Percentiles rank a stretch among this genome's conserved stretches.
Conservation (phyloP, 2,888 invertebrate species). For the Caradrina kadenii region DNA sequence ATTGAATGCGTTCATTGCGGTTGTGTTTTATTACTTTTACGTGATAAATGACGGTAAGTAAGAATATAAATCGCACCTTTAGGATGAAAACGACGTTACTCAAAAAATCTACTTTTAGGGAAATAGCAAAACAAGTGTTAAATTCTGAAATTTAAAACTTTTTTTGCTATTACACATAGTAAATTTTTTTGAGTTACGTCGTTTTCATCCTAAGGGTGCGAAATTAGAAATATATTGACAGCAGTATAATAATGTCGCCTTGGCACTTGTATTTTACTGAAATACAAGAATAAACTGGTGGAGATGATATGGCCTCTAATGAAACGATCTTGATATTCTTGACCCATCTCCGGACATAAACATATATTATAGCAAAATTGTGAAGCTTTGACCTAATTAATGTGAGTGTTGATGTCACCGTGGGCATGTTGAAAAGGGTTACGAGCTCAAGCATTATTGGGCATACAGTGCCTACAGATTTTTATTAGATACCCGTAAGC, state of each 20-base stretch:
- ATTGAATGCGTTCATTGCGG: slow-evolving; percentile 8
- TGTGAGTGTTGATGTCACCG: background rate
- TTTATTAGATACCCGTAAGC: background rate
- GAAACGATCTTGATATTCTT: background rate
- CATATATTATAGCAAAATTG: slow-evolving; percentile 1
- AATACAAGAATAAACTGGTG: no score
- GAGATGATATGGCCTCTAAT: background rate
- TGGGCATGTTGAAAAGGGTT: slow-evolving; percentile 18
- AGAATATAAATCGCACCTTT: no score
- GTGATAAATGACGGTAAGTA: background rate
- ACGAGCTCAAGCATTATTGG: background rate
- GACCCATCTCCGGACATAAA: slow-evolving; percentile 5
- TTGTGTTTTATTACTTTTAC: slow-evolving; percentile 26
- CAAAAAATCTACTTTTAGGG: no score
- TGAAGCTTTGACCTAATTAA: slow-evolving; percentile 37
- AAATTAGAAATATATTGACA: background rate
- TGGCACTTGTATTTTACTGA: no score
- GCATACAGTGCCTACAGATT: background rate
- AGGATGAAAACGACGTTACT: no score
- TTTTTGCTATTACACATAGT: no score
- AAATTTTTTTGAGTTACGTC: no score
- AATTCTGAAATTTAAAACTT: no score
- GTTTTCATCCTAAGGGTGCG: no score
- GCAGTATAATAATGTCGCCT: background rate
- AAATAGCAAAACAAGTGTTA: no score